A percentile compares a stretch with the other conserved stretches of the same genome.
Evolutionary conservation across 2,888 invertebrate genomes (phyloP).

Genomic region (Melinaea marsaeus): DNA sequence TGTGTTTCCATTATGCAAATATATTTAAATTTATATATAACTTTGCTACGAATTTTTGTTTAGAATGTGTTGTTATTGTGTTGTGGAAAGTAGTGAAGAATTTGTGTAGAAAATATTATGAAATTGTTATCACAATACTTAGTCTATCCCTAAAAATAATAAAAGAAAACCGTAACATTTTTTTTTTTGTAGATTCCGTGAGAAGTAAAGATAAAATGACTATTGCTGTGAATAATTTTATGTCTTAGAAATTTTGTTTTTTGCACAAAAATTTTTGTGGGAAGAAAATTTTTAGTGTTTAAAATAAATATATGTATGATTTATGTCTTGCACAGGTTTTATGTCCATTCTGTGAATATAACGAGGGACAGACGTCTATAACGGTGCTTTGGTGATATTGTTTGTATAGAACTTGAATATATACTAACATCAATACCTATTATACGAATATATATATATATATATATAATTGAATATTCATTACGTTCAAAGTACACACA

Average conservation of each 20-base stretch:
- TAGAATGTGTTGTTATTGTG: conserved; percentile 9
- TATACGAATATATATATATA: conserved; percentile 4
- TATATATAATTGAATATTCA: conserved; percentile 24
- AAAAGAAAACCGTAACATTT: no score
- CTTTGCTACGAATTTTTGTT: neutral
- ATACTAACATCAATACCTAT: conserved; percentile 8
- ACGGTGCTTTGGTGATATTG: neutral
- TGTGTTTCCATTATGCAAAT: conserved; percentile 35
- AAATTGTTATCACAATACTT: conserved; percentile 14
- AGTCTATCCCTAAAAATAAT: neutral
- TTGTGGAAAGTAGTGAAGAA: conserved; percentile 8
- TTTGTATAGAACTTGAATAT: neutral
- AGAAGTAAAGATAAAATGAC: conserved; percentile 18
- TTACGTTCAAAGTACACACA: conserved; percentile 19
- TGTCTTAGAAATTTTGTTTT: conserved; percentile 13
- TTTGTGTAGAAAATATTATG: conserved; percentile 7
- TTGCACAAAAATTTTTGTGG: conserved; percentile 18
- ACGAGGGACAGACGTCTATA: neutral
- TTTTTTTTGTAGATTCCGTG: conserved; percentile 17
- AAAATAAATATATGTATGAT: conserved; percentile 5
- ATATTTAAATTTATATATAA: neutral
- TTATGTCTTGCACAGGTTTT: conserved; percentile 5
- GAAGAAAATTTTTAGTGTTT: conserved; percentile 14
- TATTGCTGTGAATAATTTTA: conserved; percentile 27
- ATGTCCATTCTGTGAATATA: no score